Conservation (phyloP, 2,113 vertebrate species). For the Spermophilus dauricus region DNA sequence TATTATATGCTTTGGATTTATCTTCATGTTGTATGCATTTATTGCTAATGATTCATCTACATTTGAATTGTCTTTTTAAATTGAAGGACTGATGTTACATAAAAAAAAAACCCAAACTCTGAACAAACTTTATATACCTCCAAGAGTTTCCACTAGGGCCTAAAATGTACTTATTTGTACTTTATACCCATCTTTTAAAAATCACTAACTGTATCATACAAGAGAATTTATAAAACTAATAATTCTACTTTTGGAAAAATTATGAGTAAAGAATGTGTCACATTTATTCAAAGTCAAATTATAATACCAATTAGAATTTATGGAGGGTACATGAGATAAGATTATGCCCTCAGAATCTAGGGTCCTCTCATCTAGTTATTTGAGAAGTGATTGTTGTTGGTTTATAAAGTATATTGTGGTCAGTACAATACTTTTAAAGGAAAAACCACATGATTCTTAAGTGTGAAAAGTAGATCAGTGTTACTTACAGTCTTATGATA, state of each 20-base stretch:
- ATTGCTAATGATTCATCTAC: not conserved
- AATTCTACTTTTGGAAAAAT: not conserved
- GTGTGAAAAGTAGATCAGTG: conserved; percentile 82
- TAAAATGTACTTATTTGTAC: not conserved
- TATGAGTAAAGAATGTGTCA: not conserved
- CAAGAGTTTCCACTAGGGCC: not conserved
- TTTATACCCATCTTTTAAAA: not conserved
- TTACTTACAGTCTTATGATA: conserved; percentile 81
- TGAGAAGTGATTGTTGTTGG: conserved; percentile 54
- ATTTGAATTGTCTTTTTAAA: not conserved
- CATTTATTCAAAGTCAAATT: not conserved
- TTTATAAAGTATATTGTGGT: conserved; percentile 75
- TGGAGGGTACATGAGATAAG: not conserved
- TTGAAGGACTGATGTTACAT: not conserved
- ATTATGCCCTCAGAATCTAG: conserved; percentile 10
- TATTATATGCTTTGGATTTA: not conserved
- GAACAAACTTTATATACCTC: not conserved
- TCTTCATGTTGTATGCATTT: not conserved
- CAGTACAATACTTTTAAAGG: conserved; percentile 74
- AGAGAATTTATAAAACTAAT: not conserved
- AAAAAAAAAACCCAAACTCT: not conserved
- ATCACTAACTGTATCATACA: not conserved
- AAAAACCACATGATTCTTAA: conserved; percentile 78
- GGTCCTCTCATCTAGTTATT: conserved; percentile 27
- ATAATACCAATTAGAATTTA: not conserved